Percentiles rank a stretch among this genome's conserved stretches.
Conservation (phyloP, 1,140 invertebrate genomes). For the Berghia stephanieae region DNA sequence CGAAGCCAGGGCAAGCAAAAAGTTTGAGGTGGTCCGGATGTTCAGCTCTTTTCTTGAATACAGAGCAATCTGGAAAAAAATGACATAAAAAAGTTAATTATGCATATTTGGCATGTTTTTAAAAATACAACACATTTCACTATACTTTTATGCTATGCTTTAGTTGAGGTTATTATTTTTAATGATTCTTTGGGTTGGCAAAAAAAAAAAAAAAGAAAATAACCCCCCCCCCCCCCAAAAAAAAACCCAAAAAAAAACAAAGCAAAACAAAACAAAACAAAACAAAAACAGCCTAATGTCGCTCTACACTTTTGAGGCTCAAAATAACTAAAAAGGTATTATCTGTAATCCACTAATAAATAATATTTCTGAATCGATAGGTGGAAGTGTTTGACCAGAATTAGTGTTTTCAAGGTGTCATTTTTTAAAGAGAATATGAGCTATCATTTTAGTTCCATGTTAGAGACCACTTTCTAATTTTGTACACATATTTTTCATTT, state of each 20-base stretch:
- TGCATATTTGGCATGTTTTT: background rate
- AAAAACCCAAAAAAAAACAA: background rate
- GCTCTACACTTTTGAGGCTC: no score
- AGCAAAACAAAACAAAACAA: background rate
- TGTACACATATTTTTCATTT: no score
- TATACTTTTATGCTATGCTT: background rate
- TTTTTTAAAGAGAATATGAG: no score
- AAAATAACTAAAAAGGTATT: no score
- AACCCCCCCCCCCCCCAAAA: no score
- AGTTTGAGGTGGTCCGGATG: conserved; percentile 69
- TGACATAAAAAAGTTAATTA: conserved; percentile 4
- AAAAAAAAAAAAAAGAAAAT: background rate
- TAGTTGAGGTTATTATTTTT: background rate
- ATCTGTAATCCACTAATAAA: no score
- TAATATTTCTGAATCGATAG: no score
- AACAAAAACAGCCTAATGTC: background rate
- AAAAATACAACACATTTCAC: background rate
- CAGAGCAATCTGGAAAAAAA: conserved; percentile 62
- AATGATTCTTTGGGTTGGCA: background rate
- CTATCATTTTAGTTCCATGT: no score
- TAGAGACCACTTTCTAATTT: no score
- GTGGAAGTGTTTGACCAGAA: no score
- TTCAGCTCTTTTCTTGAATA: conserved; percentile 67
- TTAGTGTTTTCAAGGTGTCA: no score
- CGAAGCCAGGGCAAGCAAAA: conserved; percentile 66